A percentile compares a stretch with the other conserved stretches of the same genome.
These are phyloP conservation scores for Luperina nickerlii DNA, from an alignment of 2,888 invertebrate genomes.

Conservation along the genomic window DNA sequence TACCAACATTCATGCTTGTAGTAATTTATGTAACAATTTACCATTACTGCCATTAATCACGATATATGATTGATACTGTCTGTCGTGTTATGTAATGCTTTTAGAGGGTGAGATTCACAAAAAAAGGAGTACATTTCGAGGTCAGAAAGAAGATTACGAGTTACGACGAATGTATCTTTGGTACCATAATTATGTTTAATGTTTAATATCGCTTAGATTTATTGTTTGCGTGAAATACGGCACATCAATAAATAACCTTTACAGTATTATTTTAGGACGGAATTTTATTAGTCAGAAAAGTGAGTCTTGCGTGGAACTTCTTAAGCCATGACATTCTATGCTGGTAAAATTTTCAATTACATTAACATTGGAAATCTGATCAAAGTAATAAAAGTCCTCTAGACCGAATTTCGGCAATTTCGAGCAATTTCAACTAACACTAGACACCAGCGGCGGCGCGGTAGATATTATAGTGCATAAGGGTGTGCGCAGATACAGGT, in stretches of 20 bases:
- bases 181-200: background rate
- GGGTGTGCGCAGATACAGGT: background rate
- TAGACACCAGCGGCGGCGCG: background rate
- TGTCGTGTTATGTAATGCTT: conserved; percentile 28
- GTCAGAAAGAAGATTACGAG: conserved; percentile 45
- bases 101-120: conserved; percentile 44
- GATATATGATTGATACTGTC: conserved; percentile 44
- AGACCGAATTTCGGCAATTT: background rate
- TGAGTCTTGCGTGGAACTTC: background rate
- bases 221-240: conserved; percentile 33
- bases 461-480: background rate
- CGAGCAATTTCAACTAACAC: background rate
- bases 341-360: background rate
- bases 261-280: conserved; percentile 16
- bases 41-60: conserved; percentile 54
- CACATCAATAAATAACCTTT: conserved; percentile 1
- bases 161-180: conserved; percentile 34
- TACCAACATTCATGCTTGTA: conserved; percentile 20
- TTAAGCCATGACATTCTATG: background rate
- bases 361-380: background rate
- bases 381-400: background rate
- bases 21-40: conserved; percentile 25
- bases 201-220: conserved; percentile 37
- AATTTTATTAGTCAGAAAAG: background rate
- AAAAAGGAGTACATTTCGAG: conserved; percentile 30